Conservation (phyloP, 2,797 vertebrate genomes). For the Heterohyrax brucei region DNA sequence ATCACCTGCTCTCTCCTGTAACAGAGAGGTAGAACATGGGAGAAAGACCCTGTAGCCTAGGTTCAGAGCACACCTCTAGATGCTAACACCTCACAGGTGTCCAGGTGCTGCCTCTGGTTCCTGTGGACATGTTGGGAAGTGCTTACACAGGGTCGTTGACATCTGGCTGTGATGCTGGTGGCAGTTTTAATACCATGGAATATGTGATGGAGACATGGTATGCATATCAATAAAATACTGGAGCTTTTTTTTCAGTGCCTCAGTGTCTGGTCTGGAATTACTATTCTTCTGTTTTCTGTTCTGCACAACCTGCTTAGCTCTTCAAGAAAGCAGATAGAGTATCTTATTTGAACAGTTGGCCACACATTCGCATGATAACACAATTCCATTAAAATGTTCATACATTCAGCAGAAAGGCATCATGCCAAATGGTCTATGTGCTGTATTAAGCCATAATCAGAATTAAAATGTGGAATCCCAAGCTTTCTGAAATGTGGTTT, state of each 20-base stretch:
- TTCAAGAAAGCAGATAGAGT: slow-evolving; percentile 52
- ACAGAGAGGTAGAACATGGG: not conserved
- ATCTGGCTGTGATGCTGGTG: not conserved
- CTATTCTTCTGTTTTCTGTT: not conserved
- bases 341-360: slow-evolving; percentile 86
- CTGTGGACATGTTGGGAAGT: not conserved
- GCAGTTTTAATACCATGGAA: not conserved
- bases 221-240: not conserved
- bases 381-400: slow-evolving; percentile 69
- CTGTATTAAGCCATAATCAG: slow-evolving; percentile 12
- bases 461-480: slow-evolving; percentile 58
- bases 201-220: not conserved
- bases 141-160: not conserved
- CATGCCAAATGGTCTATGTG: slow-evolving; percentile 40
- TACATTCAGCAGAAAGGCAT: slow-evolving; percentile 63
- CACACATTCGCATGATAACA: slow-evolving; percentile 50
- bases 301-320: slow-evolving; percentile 39
- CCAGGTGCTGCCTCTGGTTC: not conserved
- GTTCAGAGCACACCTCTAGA: not conserved
- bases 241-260: not conserved
- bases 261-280: accelerated
- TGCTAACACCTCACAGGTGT: not conserved
- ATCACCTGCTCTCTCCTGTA: not conserved
- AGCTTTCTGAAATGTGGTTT: slow-evolving; percentile 51
- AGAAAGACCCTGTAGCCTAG: not conserved